Evolutionary conservation across 2,797 vertebrate genomes (phyloP).

Genomic region (Coendou prehensilis): DNA sequence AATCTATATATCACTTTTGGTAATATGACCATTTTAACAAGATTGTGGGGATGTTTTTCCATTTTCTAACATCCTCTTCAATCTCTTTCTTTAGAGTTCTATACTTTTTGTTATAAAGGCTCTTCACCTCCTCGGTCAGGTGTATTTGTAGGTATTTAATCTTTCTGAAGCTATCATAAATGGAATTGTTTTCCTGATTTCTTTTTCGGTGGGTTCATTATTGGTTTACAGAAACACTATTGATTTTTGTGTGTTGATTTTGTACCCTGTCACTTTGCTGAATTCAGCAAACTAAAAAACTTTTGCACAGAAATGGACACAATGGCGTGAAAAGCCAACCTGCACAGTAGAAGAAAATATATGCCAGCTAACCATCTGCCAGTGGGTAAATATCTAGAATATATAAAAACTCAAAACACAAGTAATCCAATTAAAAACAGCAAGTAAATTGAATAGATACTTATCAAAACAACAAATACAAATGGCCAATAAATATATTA

Average conservation of each 20-base stretch:
- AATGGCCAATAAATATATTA: background rate
- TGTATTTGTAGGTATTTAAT: background rate
- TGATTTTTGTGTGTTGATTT: background rate
- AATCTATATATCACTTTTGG: background rate
- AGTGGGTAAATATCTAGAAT: background rate
- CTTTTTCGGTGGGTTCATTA: background rate
- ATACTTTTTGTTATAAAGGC: background rate
- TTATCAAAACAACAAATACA: background rate
- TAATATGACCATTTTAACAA: background rate
- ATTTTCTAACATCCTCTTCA: background rate
- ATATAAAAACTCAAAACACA: background rate
- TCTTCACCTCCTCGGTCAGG: background rate
- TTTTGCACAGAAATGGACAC: background rate
- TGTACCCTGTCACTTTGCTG: background rate
- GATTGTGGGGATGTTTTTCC: background rate
- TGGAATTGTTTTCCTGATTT: background rate
- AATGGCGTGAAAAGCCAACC: background rate
- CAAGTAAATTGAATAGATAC: background rate
- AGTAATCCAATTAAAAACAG: background rate
- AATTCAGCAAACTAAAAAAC: background rate
- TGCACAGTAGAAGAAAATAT: background rate
- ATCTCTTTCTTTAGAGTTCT: background rate
- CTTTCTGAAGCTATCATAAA: background rate
- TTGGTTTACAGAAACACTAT: background rate
- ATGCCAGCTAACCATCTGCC: background rate